A percentile compares a stretch with the other conserved stretches of the same genome.
Evolutionary conservation across 2,888 invertebrate species (phyloP).

Genomic region (Mesorhabditis belari): DNA sequence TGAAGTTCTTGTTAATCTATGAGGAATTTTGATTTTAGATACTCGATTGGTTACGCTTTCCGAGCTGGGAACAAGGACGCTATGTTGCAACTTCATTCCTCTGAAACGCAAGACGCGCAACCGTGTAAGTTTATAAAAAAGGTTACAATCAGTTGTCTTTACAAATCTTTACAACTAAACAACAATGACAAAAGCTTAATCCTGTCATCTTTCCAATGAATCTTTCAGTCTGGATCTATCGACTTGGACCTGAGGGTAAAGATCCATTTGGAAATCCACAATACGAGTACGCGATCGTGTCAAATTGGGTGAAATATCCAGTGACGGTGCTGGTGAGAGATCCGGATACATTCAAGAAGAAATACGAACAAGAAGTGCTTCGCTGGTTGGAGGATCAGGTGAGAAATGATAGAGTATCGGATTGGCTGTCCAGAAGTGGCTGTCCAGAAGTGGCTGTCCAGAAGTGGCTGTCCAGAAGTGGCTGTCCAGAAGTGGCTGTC

Average conservation of each 20-base stretch:
- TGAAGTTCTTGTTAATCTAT: too few species aligned
- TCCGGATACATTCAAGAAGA: constrained; percentile 52
- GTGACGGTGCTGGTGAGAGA: constrained; percentile 53
- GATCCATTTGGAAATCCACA: constrained; percentile 54
- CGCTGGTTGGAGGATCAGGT: constrained; percentile 34
- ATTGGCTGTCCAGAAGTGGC: constrained; percentile 54
- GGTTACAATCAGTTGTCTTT: constrained; percentile 52
- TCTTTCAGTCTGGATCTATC: constrained; percentile 53
- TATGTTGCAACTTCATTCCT: constrained; percentile 52
- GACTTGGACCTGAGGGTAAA: constrained; percentile 52
- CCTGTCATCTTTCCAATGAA: neutral
- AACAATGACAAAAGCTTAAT: constrained; percentile 14
- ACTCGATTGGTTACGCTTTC: constrained; percentile 54
- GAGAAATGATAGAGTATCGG: constrained; percentile 23
- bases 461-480: constrained; percentile 54
- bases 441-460: constrained; percentile 53
- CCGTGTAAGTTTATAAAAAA: constrained; percentile 46
- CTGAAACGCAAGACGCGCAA: constrained; percentile 50
- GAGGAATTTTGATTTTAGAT: constrained; percentile 5
- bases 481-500: constrained; percentile 53
- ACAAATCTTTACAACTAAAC: neutral
- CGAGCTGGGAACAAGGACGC: constrained; percentile 53
- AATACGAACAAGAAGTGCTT: constrained; percentile 45
- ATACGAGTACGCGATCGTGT: constrained; percentile 53
- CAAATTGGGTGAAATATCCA: constrained; percentile 54